Evolutionary conservation across 30 jellyfish, hydroid and myxozoan species (phyloP).

Genomic region (Phacellophora camtschatica): DNA sequence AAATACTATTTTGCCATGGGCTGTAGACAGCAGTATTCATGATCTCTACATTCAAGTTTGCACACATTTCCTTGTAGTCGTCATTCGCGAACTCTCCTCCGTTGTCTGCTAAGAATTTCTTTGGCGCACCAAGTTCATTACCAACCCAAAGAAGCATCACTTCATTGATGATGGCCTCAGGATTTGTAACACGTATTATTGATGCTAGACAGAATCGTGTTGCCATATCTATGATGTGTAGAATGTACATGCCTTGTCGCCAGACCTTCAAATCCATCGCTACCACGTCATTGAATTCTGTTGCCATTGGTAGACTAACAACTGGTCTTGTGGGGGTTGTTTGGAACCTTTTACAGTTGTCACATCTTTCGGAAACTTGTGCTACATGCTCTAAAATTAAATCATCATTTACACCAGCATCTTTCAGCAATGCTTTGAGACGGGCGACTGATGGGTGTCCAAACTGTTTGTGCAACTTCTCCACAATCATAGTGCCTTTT

Average conservation of each 20-base stretch:
- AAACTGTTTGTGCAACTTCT: conserved; percentile 16
- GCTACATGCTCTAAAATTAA: background rate
- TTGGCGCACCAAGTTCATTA: background rate
- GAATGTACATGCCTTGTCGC: background rate
- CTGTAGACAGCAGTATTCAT: background rate
- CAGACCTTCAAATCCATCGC: background rate
- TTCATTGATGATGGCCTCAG: background rate
- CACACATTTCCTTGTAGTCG: background rate
- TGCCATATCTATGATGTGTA: background rate
- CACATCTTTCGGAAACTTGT: background rate
- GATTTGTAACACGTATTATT: background rate
- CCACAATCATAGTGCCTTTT: background rate
- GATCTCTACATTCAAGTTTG: background rate
- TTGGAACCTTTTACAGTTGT: background rate
- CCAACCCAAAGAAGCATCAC: background rate
- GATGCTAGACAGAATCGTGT: background rate
- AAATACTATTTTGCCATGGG: conserved; percentile 1
- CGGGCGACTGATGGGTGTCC: conserved; percentile 22
- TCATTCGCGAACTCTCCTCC: background rate
- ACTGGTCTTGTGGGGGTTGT: background rate
- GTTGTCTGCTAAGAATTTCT: background rate
- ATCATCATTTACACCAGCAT: background rate
- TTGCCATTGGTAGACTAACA: background rate
- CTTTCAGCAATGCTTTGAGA: background rate
- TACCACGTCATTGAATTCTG: background rate